These are phyloP conservation scores for Colistium nudipinnis DNA, from an alignment of 2,113 vertebrate genomes.

Conservation along the genomic window DNA sequence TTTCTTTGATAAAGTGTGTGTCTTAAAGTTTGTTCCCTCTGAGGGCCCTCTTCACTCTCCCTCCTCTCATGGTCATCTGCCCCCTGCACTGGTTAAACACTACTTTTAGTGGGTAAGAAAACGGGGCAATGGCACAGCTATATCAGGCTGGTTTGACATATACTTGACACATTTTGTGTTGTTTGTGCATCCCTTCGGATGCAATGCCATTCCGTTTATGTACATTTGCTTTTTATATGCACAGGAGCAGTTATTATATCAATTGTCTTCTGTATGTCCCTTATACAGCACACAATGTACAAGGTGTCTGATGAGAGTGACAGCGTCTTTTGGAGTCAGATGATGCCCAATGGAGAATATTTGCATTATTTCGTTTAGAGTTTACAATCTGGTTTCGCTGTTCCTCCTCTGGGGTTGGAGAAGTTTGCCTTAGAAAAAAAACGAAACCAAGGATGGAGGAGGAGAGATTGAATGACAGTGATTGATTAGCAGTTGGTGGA, in stretches of 20 bases:
- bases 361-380: neutral
- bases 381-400: neutral
- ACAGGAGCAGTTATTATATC: constrained; percentile 2
- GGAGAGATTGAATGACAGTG: constrained; percentile 24
- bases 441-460: too few species aligned
- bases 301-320: neutral
- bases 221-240: constrained; percentile 14
- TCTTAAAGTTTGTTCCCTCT: constrained; percentile 23
- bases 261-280: constrained; percentile 5
- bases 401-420: neutral
- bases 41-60: neutral
- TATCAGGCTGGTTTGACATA: neutral
- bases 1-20: constrained; percentile 43
- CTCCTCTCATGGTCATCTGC: constrained; percentile 24
- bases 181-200: too few species aligned
- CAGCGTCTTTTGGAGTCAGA: constrained; percentile 1
- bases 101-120: neutral
- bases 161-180: too few species aligned
- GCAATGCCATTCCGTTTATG: neutral
- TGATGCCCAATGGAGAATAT: constrained; percentile 2
- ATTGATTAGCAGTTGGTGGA: constrained; percentile 21
- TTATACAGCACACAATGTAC: neutral
- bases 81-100: constrained; percentile 26
- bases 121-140: neutral
- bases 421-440: neutral